A percentile compares a stretch with the other conserved stretches of the same genome.
These are phyloP conservation scores for Apostichopus californicus DNA, from an alignment of 35 echinoderm and acorn worm genomes.

Conservation along the genomic window DNA sequence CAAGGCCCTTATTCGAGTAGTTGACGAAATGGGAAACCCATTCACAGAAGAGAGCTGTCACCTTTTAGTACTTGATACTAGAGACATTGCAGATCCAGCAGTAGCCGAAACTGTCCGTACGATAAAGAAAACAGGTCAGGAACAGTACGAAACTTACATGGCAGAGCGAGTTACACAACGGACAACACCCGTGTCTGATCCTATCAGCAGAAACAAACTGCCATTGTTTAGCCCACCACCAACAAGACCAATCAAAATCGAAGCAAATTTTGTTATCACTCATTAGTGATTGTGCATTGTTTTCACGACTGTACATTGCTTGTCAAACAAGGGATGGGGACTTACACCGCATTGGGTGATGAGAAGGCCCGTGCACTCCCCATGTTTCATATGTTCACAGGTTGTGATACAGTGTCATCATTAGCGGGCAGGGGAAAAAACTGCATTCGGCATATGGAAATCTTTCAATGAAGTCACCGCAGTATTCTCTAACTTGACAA, in stretches of 20 bases:
- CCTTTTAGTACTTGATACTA: constrained; percentile 19
- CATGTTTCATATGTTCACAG: too few relatives aligned
- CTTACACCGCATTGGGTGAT: neutral
- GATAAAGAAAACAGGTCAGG: constrained; percentile 3
- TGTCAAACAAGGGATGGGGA: constrained; percentile 64
- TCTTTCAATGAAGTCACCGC: too few relatives aligned
- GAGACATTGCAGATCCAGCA: neutral
- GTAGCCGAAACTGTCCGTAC: neutral
- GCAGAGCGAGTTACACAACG: constrained; percentile 46
- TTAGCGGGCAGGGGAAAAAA: too few relatives aligned
- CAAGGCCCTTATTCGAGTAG: neutral
- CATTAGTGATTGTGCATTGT: neutral
- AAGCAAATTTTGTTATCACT: constrained; percentile 18
- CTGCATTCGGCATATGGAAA: too few relatives aligned
- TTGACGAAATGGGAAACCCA: constrained; percentile 20
- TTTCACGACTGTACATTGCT: constrained; percentile 65
- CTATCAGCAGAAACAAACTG: constrained; percentile 59
- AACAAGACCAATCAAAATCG: constrained; percentile 10
- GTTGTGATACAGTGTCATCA: too few relatives aligned
- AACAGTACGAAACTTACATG: constrained; percentile 47
- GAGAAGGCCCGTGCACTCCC: too few relatives aligned
- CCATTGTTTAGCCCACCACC: constrained; percentile 47
- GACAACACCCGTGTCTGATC: constrained; percentile 28
- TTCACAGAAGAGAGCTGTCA: constrained; percentile 12
- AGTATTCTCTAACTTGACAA: too few relatives aligned